phyloP scores from a whole-genome alignment of 2,888 invertebrate species.

The Podabrus alpinus region DNA sequence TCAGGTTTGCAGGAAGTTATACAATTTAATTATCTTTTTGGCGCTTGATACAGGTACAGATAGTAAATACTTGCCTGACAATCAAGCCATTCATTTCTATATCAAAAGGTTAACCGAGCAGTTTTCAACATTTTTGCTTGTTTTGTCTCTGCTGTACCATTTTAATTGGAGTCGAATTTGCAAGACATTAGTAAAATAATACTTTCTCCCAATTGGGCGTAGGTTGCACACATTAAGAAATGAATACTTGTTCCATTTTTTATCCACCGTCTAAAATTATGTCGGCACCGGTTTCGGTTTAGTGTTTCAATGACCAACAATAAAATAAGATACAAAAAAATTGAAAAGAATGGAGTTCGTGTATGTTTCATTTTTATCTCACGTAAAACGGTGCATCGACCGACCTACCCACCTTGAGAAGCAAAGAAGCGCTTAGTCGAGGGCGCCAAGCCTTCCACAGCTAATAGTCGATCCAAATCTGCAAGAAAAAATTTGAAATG shows the following conservation, averaged over 20 bases:
- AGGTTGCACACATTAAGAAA: too few relatives aligned
- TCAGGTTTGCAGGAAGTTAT: conserved; percentile 8
- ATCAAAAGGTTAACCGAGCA: too few relatives aligned
- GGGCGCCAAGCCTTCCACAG: not conserved
- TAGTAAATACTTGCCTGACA: not conserved
- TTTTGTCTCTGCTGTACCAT: too few relatives aligned
- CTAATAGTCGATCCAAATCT: not conserved
- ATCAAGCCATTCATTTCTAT: not conserved
- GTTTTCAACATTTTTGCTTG: not conserved
- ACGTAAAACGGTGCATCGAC: not conserved
- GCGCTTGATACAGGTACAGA: not conserved
- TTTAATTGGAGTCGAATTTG: too few relatives aligned
- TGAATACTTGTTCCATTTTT: too few relatives aligned
- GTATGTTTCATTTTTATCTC: not conserved
- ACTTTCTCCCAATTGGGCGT: too few relatives aligned
- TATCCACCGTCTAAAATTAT: too few relatives aligned
- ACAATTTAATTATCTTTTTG: not conserved
- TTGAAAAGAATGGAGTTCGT: not conserved
- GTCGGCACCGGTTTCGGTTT: too few relatives aligned
- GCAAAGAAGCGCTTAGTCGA: not conserved
- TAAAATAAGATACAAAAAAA: too few relatives aligned
- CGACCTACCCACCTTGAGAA: not conserved
- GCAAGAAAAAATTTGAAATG: not conserved
- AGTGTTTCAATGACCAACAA: too few relatives aligned
- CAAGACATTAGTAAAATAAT: too few relatives aligned